A percentile compares a stretch with the other conserved stretches of the same genome.
Conservation (phyloP, 2,888 invertebrate species). For the Drosophila testacea region DNA sequence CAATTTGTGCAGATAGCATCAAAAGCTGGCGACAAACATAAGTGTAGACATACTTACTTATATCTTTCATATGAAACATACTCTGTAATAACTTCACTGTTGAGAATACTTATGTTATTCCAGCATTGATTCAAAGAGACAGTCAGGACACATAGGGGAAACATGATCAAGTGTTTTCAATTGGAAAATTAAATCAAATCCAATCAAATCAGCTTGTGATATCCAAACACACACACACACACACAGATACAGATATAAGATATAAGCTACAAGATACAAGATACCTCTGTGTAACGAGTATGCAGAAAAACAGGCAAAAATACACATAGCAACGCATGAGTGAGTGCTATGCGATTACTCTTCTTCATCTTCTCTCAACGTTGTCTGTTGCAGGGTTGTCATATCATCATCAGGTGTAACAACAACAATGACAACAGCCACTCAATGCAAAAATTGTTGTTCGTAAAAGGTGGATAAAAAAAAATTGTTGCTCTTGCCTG, state of each 20-base stretch:
- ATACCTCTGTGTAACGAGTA: conserved; percentile 36
- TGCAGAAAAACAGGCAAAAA: conserved; percentile 15
- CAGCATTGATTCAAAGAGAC: conserved; percentile 23
- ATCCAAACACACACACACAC: conserved; percentile 33
- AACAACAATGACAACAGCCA: conserved; percentile 14
- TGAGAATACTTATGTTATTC: conserved; percentile 47
- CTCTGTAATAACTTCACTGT: conserved; percentile 27
- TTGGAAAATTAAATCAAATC: conserved; percentile 83
- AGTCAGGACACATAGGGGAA: conserved; percentile 26
- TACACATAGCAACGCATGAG: conserved; percentile 63
- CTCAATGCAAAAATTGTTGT: conserved; percentile 29
- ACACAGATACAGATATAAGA: conserved; percentile 17
- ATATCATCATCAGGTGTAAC: conserved; percentile 59
- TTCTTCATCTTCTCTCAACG: background rate
- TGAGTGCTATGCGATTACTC: conserved; percentile 31
- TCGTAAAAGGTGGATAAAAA: conserved; percentile 51
- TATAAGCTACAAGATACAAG: conserved; percentile 22
- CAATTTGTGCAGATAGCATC: conserved; percentile 35
- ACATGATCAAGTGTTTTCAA: conserved; percentile 80
- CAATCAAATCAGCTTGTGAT: conserved; percentile 79
- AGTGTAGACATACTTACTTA: background rate
- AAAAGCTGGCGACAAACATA: conserved; percentile 27
- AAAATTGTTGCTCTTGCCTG: conserved; percentile 11
- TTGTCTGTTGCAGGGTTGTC: conserved; percentile 54
- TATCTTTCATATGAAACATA: background rate